A percentile compares a stretch with the other conserved stretches of the same genome.
Evolutionary conservation across 2,888 invertebrate species (phyloP).

Genomic region (Abrostola tripartita): DNA sequence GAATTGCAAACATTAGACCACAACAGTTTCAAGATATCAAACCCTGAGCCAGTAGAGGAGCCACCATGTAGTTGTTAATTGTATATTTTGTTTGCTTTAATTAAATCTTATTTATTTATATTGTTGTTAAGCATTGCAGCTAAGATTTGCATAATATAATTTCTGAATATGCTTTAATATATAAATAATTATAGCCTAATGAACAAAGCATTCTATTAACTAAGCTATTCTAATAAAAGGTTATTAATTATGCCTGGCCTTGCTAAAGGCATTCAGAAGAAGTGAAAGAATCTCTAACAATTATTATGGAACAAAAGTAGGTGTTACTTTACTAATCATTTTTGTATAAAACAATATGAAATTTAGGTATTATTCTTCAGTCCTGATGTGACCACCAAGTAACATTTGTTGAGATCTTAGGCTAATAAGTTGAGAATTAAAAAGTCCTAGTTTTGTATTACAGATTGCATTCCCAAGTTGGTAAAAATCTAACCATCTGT

Average conservation of each 20-base stretch:
- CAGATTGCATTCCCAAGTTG: too few species aligned
- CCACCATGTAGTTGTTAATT: slow-evolving; percentile 83
- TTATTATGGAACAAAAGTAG: slow-evolving; percentile 2
- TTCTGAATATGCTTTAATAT: slow-evolving; percentile 26
- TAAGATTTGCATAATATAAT: slow-evolving; percentile 24
- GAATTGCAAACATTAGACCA: slow-evolving; percentile 94
- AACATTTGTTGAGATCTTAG: too few species aligned
- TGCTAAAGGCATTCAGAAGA: slow-evolving; percentile 38
- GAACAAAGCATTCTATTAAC: slow-evolving; percentile 10
- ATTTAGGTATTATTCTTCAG: neutral
- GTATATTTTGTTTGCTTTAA: slow-evolving; percentile 37
- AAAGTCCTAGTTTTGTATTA: too few species aligned
- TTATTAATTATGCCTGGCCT: slow-evolving; percentile 15
- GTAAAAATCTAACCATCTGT: too few species aligned
- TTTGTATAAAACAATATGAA: neutral
- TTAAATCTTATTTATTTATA: slow-evolving; percentile 28
- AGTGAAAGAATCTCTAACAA: slow-evolving; percentile 32
- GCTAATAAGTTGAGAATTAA: too few species aligned
- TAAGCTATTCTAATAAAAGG: slow-evolving; percentile 18
- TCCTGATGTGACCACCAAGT: too few species aligned
- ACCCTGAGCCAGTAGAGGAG: slow-evolving; percentile 88
- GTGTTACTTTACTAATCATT: neutral
- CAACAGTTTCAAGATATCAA: slow-evolving; percentile 92
- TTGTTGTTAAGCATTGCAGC: slow-evolving; percentile 20
- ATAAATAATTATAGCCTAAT: slow-evolving; percentile 8